These are phyloP conservation scores for Phyto melanocephala DNA, from an alignment of 2,888 invertebrate species.

Conservation along the genomic window DNA sequence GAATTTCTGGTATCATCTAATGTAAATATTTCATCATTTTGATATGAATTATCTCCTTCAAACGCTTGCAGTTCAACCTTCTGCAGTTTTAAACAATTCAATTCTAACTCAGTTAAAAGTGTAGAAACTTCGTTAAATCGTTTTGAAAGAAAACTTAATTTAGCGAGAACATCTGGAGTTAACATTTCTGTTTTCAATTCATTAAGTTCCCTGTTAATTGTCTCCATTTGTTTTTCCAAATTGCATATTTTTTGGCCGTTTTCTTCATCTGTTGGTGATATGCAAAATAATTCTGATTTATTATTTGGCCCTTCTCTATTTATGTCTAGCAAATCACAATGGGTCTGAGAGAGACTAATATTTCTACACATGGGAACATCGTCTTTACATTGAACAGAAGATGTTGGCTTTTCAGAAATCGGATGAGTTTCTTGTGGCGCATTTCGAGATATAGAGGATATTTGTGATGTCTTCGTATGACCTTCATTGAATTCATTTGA, in stretches of 20 bases:
- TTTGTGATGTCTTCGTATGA: no score
- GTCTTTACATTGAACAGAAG: neutral
- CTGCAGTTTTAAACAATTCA: constrained; percentile 3
- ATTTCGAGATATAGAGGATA: no score
- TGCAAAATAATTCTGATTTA: neutral
- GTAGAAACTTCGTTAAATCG: constrained; percentile 17
- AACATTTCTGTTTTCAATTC: neutral
- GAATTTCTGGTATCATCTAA: neutral
- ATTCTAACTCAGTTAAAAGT: constrained; percentile 17
- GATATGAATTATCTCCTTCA: no score
- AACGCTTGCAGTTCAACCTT: neutral
- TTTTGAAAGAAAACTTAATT: constrained; percentile 2
- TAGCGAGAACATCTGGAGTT: neutral
- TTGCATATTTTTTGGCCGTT: constrained; percentile 10
- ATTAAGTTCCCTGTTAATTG: neutral
- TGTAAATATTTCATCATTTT: no score
- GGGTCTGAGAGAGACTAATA: neutral
- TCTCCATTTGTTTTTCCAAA: constrained; percentile 14
- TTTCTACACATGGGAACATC: neutral
- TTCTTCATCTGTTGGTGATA: neutral
- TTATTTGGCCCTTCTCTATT: neutral
- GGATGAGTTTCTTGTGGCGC: neutral
- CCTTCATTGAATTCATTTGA: no score
- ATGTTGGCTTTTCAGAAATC: neutral
- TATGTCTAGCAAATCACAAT: neutral